phyloP scores from a whole-genome alignment of 2,797 vertebrate genomes.

The Adelosebastes latens region DNA sequence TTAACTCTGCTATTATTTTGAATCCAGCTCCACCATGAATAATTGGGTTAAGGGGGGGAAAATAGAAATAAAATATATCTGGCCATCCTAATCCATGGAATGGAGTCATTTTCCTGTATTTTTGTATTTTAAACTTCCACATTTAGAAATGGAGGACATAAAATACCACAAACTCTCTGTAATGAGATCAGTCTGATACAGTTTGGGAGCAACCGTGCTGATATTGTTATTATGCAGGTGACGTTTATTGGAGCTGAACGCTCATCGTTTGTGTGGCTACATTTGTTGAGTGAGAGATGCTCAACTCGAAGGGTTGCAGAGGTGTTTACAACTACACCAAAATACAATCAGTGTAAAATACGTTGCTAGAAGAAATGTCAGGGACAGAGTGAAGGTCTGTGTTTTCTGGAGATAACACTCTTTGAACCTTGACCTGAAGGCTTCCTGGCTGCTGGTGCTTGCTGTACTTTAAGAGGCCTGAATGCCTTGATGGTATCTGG shows the following conservation, averaged over 20 bases:
- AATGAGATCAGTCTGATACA: neutral
- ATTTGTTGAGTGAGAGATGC: slow-evolving; percentile 10
- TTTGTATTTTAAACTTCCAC: slow-evolving; percentile 16
- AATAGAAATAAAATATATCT: neutral
- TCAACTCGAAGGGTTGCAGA: neutral
- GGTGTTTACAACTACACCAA: slow-evolving; percentile 32
- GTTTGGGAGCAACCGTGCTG: slow-evolving; percentile 12
- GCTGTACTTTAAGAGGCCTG: slow-evolving; percentile 30
- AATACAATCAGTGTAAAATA: slow-evolving; percentile 32
- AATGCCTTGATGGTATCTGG: slow-evolving; percentile 46
- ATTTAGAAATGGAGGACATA: slow-evolving; percentile 5
- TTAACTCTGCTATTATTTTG: slow-evolving; percentile 39
- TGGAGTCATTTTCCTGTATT: neutral
- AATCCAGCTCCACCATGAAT: slow-evolving; percentile 35
- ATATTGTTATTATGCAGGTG: slow-evolving; percentile 34
- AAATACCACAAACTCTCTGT: neutral
- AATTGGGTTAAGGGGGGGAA: slow-evolving; percentile 30
- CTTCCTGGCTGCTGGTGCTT: slow-evolving; percentile 19
- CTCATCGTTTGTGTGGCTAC: slow-evolving; percentile 19
- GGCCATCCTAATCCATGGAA: neutral
- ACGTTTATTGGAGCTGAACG: slow-evolving; percentile 40
- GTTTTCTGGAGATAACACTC: slow-evolving; percentile 47
- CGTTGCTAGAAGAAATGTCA: slow-evolving; percentile 63
- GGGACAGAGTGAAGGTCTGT: slow-evolving; percentile 34
- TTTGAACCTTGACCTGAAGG: slow-evolving; percentile 59